phyloP scores from a whole-genome alignment of 2,888 invertebrate genomes.

The Hirtodrosophila duncani region DNA sequence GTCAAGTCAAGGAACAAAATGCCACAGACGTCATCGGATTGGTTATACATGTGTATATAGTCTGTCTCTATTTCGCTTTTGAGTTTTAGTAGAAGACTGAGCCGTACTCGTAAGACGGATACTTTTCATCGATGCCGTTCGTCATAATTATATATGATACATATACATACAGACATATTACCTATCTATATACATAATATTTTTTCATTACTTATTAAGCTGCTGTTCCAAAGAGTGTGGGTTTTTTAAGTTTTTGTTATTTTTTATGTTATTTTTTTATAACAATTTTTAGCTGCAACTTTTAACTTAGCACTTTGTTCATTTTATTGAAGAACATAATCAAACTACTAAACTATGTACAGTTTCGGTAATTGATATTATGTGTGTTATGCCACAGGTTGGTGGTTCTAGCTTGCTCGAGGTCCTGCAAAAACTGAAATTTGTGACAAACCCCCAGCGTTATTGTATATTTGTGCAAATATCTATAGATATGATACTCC shows the following conservation, averaged over 20 bases:
- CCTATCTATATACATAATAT: slow-evolving; percentile 15
- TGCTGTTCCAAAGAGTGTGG: slow-evolving; percentile 56
- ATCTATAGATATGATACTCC: slow-evolving; percentile 36
- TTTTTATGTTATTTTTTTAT: slow-evolving; percentile 28
- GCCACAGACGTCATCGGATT: slow-evolving; percentile 30
- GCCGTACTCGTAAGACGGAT: slow-evolving; percentile 57
- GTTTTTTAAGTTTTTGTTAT: slow-evolving; percentile 26
- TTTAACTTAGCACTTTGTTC: slow-evolving; percentile 48
- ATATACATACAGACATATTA: slow-evolving; percentile 21
- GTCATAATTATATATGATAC: slow-evolving; percentile 47
- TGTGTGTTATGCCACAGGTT: slow-evolving; percentile 38
- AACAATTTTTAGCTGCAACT: slow-evolving; percentile 38
- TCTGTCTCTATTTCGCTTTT: slow-evolving; percentile 34
- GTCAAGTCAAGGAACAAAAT: slow-evolving; percentile 14
- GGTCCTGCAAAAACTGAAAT: too few relatives aligned
- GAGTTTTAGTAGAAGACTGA: slow-evolving; percentile 68
- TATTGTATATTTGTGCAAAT: slow-evolving; percentile 25
- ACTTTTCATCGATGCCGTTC: slow-evolving; percentile 67
- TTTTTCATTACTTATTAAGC: slow-evolving; percentile 40
- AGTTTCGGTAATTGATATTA: slow-evolving; percentile 48
- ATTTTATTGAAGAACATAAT: slow-evolving; percentile 36
- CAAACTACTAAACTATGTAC: slow-evolving; percentile 51
- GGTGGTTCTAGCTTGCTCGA: too few relatives aligned
- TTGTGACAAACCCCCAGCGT: too few relatives aligned
- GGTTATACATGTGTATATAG: slow-evolving; percentile 31